Evolutionary conservation across 2,797 vertebrate genomes (phyloP).

Genomic region (Siniperca obscura): DNA sequence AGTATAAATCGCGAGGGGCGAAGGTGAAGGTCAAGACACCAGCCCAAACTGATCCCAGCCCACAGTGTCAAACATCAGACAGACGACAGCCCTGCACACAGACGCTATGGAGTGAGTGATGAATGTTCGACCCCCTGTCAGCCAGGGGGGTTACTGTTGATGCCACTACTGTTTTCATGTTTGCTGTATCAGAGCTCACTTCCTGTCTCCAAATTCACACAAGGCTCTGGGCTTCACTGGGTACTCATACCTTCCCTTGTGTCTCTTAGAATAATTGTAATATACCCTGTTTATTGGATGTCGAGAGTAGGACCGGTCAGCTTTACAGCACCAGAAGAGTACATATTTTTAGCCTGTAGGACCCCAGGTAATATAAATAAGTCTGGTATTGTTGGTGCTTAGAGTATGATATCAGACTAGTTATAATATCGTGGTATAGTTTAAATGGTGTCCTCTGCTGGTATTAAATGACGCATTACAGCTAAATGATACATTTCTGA

Average conservation of each 20-base stretch:
- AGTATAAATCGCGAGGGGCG: constrained; percentile 82
- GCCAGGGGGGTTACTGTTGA: constrained; percentile 44
- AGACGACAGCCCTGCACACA: constrained; percentile 81
- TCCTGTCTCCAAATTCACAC: constrained; percentile 7
- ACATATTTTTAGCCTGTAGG: neutral
- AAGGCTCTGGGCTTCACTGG: constrained; percentile 7
- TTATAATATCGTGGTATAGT: neutral
- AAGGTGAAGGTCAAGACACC: constrained; percentile 81
- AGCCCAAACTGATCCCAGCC: constrained; percentile 79
- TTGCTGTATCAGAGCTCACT: constrained; percentile 15
- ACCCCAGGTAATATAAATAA: neutral
- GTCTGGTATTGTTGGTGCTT: neutral
- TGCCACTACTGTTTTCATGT: constrained; percentile 66
- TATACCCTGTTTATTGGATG: neutral
- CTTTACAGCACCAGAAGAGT: too few relatives aligned
- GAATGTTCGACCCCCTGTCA: constrained; percentile 62
- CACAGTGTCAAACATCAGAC: constrained; percentile 80
- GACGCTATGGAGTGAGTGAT: constrained; percentile 86
- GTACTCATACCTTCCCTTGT: neutral
- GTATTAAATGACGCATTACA: neutral
- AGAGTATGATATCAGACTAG: too few relatives aligned
- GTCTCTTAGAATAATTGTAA: neutral
- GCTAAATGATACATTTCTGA: neutral
- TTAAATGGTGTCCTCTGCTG: neutral
- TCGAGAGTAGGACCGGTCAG: neutral